These are phyloP conservation scores for Resseliella maxima DNA, from an alignment of 2,888 invertebrate genomes.

Conservation along the genomic window DNA sequence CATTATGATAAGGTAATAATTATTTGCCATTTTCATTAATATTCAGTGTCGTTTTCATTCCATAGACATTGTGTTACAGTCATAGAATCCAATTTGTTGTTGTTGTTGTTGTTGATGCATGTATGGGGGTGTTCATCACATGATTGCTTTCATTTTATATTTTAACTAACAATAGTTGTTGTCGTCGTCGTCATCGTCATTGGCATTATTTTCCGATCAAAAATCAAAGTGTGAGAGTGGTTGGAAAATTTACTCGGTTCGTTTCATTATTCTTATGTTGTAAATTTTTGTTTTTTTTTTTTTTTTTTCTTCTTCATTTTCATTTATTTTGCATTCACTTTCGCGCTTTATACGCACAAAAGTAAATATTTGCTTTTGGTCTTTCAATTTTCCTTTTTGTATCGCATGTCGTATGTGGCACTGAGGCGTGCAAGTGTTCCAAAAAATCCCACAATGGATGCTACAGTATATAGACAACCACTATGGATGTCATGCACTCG, in stretches of 20 bases:
- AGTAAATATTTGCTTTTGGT: slow-evolving; percentile 36
- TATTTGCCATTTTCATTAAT: too few species aligned
- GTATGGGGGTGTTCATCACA: not conserved
- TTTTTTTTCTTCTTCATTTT: not conserved
- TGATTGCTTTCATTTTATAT: not conserved
- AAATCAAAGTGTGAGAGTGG: not conserved
- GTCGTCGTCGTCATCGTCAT: not conserved
- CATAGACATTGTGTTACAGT: too few species aligned
- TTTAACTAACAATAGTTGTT: not conserved
- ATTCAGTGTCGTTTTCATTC: too few species aligned
- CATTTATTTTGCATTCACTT: not conserved
- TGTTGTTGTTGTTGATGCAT: not conserved
- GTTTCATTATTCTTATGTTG: not conserved
- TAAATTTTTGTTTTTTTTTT: too few species aligned
- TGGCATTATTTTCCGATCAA: not conserved
- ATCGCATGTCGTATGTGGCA: not conserved
- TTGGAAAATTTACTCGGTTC: not conserved
- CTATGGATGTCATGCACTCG: not conserved
- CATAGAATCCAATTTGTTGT: too few species aligned
- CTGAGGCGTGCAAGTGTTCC: slow-evolving; percentile 1
- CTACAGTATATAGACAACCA: not conserved
- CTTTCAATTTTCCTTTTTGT: not conserved
- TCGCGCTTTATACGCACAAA: not conserved
- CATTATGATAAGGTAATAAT: too few species aligned
- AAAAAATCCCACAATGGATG: not conserved